Evolutionary conservation across 30 jellyfish, hydroid and myxozoan species (phyloP).

Genomic region (Hydractinia echinata): DNA sequence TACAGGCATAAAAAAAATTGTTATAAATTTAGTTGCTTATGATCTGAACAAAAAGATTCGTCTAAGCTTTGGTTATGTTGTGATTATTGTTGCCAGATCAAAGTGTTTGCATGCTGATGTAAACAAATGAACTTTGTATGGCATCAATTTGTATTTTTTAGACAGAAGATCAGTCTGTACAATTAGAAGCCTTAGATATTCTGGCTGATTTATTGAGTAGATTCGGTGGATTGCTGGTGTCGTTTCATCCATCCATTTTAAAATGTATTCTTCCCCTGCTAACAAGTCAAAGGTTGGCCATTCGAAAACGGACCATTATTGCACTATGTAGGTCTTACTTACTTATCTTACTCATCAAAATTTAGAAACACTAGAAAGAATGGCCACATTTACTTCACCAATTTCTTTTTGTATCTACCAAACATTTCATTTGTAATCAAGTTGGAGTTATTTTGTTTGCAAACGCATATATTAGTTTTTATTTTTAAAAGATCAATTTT

Average conservation of each 20-base stretch:
- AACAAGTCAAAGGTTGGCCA: constrained; percentile 87
- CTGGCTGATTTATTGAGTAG: constrained; percentile 80
- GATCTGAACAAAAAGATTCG: not conserved
- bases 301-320: constrained; percentile 81
- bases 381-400: too few species aligned
- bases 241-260: constrained; percentile 80
- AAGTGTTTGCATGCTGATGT: too few species aligned
- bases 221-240: constrained; percentile 90
- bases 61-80: not conserved
- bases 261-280: constrained; percentile 85
- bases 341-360: not conserved
- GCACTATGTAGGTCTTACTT: constrained; percentile 71
- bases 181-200: constrained; percentile 91
- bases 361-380: too few species aligned
- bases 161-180: constrained; percentile 98
- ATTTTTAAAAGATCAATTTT: too few species aligned
- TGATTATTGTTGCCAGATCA: not conserved
- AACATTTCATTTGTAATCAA: too few species aligned
- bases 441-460: too few species aligned
- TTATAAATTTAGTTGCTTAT: not conserved
- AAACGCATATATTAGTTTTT: not conserved
- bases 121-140: too few species aligned
- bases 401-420: too few species aligned
- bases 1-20: too few species aligned
- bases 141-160: constrained; percentile 7